These are phyloP conservation scores for Amblyteles armatorius DNA, from an alignment of 2,888 invertebrate genomes.

Conservation along the genomic window DNA sequence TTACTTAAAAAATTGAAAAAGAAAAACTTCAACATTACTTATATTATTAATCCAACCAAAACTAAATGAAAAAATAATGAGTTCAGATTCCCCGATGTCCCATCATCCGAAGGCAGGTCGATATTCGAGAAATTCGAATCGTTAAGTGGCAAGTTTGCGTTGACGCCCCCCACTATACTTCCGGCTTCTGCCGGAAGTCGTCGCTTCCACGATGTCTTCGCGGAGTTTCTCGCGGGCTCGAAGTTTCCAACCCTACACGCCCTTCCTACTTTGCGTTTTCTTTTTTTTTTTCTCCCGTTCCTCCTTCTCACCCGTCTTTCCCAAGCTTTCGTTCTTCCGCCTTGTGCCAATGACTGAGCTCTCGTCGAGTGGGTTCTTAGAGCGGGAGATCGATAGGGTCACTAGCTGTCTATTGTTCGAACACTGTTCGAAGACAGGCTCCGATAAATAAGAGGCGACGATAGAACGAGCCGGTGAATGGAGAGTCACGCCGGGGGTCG, in stretches of 20 bases:
- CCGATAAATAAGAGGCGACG: slow-evolving; percentile 65
- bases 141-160: slow-evolving; percentile 16
- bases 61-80: not conserved
- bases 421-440: slow-evolving; percentile 66
- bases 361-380: slow-evolving; percentile 54
- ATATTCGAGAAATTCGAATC: slow-evolving; percentile 1
- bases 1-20: too few species aligned
- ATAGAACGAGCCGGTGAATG: slow-evolving; percentile 48
- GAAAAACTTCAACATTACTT: too few species aligned
- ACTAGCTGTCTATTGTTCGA: slow-evolving; percentile 65
- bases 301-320: not conserved
- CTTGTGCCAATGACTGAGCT: slow-evolving; percentile 54
- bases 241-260: slow-evolving; percentile 8
- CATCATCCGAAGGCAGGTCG: not conserved
- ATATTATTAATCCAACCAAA: not conserved
- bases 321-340: slow-evolving; percentile 18
- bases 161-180: not conserved
- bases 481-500: slow-evolving; percentile 47
- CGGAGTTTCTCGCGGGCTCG: not conserved
- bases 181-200: not conserved
- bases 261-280: slow-evolving; percentile 19
- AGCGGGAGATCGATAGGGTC: slow-evolving; percentile 64
- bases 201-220: not conserved
- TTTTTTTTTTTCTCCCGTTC: slow-evolving; percentile 8
- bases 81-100: not conserved